Evolutionary conservation across 2,113 vertebrate species (phyloP), one percentile per base, ranked within the genome.

Genomic region (Zapornia atra): DNA sequence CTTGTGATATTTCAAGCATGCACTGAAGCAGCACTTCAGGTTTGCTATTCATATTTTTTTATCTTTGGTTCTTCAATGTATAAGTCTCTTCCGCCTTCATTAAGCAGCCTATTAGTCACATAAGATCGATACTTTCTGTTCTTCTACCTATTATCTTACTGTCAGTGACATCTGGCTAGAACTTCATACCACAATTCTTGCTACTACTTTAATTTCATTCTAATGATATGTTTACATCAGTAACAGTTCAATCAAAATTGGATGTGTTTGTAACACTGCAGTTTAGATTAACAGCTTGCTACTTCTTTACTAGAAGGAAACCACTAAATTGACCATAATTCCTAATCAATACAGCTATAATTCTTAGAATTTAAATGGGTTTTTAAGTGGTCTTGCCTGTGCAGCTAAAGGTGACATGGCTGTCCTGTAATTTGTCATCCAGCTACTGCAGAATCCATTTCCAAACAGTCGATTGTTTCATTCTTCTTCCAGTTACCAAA

Each of bases 341-440:
- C 66, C 89, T 92, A 78, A 94, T 96, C 96, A 97, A 94, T 95
- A 86, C 4, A 69, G 46, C 33, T 90, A 71, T 90, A 64, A 91
- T 69, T 88, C 75, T 92, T 88, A 63, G 82, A 42, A 91, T 79
- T 76, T 84, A 82, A 70, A 84, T 66, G 70, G 77, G 17, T 59
- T 94, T 91, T 88, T 34, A 87, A 90, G 71, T 72, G 68, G 31
- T 61, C 85, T 84, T 96, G 38, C 77, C 44, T 0, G 0, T 59
- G 61, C 36, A 70, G 73, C 73, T 91, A 50, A 65, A 86, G 11
- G 61, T 91, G 83, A 42, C 44, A 19, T 19, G 48, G 13, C n/a
- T 87, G 78, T 82, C 53, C 53, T 85, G 38, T 53, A 76, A 91
- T 92, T 95, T 90, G 59, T 91, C 70, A 91, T 59, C 54, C 36